Evolutionary conservation across 2,888 invertebrate genomes (phyloP).

Genomic region (Hymenopus coronatus): DNA sequence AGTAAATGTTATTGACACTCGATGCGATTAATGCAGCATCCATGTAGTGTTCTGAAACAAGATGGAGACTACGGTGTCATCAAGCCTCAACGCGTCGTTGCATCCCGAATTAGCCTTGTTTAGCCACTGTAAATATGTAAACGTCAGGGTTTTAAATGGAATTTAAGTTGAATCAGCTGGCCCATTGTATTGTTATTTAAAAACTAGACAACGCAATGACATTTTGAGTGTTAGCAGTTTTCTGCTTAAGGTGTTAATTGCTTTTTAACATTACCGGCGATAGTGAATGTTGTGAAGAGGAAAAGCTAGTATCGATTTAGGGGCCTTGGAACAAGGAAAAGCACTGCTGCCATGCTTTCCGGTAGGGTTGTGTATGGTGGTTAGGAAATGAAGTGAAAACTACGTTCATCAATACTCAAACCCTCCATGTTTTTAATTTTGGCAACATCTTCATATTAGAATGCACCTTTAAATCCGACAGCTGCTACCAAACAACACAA

Average conservation of each 20-base stretch:
- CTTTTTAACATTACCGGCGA: background rate
- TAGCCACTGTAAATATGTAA: background rate
- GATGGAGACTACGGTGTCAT: background rate
- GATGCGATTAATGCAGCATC: background rate
- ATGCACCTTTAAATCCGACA: slow-evolving; percentile 13
- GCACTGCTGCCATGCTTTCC: slow-evolving; percentile 31
- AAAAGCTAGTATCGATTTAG: slow-evolving; percentile 28
- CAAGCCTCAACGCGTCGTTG: background rate
- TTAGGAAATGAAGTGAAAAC: slow-evolving; percentile 11
- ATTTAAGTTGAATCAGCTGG: background rate
- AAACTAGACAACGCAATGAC: background rate
- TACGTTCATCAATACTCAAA: slow-evolving; percentile 17
- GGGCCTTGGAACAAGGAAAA: slow-evolving; percentile 21
- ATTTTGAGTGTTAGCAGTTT: background rate
- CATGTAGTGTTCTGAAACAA: background rate
- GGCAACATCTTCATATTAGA: slow-evolving; percentile 2
- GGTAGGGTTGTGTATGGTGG: slow-evolving; percentile 23
- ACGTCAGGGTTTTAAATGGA: background rate
- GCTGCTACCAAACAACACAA: background rate
- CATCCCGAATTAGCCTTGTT: background rate
- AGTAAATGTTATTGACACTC: background rate
- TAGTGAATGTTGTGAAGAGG: background rate
- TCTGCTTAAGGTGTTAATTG: background rate
- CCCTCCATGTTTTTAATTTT: slow-evolving; percentile 26
- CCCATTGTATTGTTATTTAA: background rate